Evolutionary conservation across 2,888 invertebrate genomes (phyloP), one percentile per base, ranked within the genome.

Genomic region (Gonocerus acuteangulatus): DNA sequence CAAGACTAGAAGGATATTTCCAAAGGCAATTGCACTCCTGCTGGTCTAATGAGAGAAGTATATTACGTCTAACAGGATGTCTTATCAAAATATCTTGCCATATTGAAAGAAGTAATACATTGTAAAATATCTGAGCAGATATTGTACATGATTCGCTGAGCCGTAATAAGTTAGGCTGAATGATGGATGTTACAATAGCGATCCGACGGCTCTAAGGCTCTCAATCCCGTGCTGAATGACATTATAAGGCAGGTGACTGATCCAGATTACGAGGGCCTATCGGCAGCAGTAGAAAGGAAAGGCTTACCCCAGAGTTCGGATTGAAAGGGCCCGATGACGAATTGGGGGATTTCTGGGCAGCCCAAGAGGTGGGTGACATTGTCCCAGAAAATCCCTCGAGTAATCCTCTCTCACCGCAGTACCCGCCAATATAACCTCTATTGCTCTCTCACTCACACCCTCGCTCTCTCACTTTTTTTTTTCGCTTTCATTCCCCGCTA

Each of bases 271-370:
- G 34, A 15, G 19, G 27, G 13, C 19, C 51, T 51, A 19, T 21
- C 51, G 19, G 51, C 32, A 34, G 32, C 18, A 27, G 27, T 27
- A 27, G 27, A 27, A 27, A 27, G 32, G 32, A 34, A 42, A 42
- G 51, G 51, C 51, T 51, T 51, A 51, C 32, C 4, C 11, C 13
- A 11, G 23, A 27, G 27, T 27, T 4, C 9, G 16, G 48, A 48
- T 48, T 48, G 48, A 48, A 48, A 48, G 48, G 48, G 27, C 6
- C 48, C 48, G 48, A 48, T 48, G 32, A 23, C 48, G 48, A 48
- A 48, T 48, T 48, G 32, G 48, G 32, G 48, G 48, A 48, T 11
- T 18, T 11, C 9, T 9, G 27, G 32, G 48, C 27, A 6, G 27
- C 9, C 27, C 27, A 27, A 6, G 18, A 9, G 27, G 27, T 27